Conservation (phyloP, 1,140 invertebrate species). For the Leptinotarsa undecemlineata region DNA sequence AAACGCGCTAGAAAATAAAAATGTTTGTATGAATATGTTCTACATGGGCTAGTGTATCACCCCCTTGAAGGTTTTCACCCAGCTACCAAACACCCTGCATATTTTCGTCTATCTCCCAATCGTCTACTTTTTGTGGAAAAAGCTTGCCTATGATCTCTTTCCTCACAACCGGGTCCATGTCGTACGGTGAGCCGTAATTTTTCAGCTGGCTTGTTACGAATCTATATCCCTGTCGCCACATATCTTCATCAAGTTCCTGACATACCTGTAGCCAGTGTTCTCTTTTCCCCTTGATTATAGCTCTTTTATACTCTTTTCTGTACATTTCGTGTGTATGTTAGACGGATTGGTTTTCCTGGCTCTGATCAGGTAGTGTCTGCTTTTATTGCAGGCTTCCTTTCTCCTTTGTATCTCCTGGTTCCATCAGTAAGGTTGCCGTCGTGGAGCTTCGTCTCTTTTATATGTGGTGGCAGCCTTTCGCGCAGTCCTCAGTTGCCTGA, state of each 20-base stretch:
- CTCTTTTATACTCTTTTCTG: constrained; percentile 6
- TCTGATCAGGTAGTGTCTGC: not conserved
- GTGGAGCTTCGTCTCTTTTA: not conserved
- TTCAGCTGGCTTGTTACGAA: not conserved
- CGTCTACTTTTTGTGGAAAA: not conserved
- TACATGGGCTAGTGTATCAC: too few relatives aligned
- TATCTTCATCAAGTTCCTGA: not conserved
- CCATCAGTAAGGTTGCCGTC: not conserved
- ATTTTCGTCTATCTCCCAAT: not conserved
- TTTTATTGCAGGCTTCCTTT: not conserved
- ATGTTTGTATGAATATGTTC: too few relatives aligned
- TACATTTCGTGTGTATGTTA: not conserved
- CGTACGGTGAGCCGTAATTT: not conserved
- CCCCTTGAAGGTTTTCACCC: too few relatives aligned
- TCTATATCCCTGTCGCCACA: constrained; percentile 2
- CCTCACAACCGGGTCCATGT: not conserved
- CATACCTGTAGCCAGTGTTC: constrained; percentile 27
- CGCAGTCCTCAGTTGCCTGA: not conserved
- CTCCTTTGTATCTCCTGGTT: not conserved
- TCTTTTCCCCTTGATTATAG: constrained; percentile 14
- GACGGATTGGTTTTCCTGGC: not conserved
- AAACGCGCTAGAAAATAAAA: too few relatives aligned
- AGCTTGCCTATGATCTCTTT: not conserved
- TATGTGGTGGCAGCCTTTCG: not conserved
- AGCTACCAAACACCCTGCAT: too few relatives aligned